phyloP scores from a whole-genome alignment of 2,113 vertebrate genomes.

The Apistogramma diplotaenia region DNA sequence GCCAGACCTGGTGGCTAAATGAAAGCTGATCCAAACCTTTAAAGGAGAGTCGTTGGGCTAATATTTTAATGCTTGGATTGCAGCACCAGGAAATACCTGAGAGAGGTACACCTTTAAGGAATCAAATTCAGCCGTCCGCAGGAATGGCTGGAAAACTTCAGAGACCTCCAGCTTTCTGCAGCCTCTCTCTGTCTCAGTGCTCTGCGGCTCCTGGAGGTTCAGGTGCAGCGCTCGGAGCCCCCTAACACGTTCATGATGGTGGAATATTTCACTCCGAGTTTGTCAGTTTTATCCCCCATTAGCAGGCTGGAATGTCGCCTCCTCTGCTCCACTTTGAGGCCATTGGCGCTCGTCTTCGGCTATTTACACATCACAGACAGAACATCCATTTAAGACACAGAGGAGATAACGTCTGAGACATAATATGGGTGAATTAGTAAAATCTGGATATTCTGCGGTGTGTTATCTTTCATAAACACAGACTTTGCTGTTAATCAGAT shows the following conservation, averaged over 20 bases:
- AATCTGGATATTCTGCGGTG: neutral
- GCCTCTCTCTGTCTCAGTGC: neutral
- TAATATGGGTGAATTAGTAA: constrained; percentile 27
- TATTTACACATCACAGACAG: constrained; percentile 54
- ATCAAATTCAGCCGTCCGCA: constrained; percentile 47
- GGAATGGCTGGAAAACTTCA: constrained; percentile 54
- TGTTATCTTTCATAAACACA: constrained; percentile 3
- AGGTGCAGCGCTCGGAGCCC: constrained; percentile 52
- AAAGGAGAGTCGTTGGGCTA: constrained; percentile 49
- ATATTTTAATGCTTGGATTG: constrained; percentile 68
- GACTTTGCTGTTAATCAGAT: neutral
- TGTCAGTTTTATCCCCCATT: constrained; percentile 69
- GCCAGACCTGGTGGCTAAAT: constrained; percentile 47
- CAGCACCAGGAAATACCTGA: constrained; percentile 73
- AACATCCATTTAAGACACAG: constrained; percentile 44
- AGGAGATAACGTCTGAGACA: constrained; percentile 33
- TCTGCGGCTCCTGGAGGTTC: constrained; percentile 29
- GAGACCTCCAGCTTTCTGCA: constrained; percentile 8
- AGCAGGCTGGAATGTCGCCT: constrained; percentile 67
- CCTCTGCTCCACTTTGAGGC: constrained; percentile 3
- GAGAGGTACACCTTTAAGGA: constrained; percentile 59
- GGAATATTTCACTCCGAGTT: constrained; percentile 60
- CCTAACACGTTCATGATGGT: constrained; percentile 50
- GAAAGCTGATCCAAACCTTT: constrained; percentile 51
- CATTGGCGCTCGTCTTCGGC: constrained; percentile 32